phyloP scores from a whole-genome alignment of 2,113 vertebrate genomes.

The Pygoscelis antarcticus region DNA sequence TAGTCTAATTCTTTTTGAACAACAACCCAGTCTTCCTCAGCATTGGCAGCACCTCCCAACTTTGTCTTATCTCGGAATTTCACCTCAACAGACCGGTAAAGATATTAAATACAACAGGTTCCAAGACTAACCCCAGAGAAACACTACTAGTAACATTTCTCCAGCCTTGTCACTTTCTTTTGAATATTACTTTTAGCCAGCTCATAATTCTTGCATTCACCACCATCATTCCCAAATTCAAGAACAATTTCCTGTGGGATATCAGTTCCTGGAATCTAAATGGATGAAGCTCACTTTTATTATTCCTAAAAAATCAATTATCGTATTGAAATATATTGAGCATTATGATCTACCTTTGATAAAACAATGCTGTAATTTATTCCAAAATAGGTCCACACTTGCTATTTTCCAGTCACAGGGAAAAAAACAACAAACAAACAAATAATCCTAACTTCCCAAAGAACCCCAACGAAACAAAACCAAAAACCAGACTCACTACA shows the following conservation, averaged over 20 bases:
- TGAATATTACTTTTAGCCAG: background rate
- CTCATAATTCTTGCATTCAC: background rate
- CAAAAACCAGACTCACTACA: background rate
- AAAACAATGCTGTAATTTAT: background rate
- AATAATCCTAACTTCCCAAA: background rate
- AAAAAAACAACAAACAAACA: background rate
- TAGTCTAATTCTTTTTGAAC: background rate
- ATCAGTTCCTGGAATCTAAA: background rate
- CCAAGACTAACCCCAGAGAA: background rate
- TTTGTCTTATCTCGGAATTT: background rate
- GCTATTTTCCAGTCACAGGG: background rate
- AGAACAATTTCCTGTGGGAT: background rate
- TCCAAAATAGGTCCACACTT: background rate
- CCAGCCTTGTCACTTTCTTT: background rate
- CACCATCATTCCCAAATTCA: background rate
- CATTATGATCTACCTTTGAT: background rate
- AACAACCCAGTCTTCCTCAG: background rate
- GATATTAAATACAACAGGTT: background rate
- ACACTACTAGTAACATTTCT: background rate
- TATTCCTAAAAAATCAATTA: background rate
- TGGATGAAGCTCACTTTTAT: background rate
- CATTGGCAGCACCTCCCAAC: background rate
- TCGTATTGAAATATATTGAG: background rate
- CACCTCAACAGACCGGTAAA: background rate
- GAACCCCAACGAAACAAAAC: background rate